Base-by-base conservation (phyloP, 2,797 vertebrate genomes). In the Harpagifer antarcticus region DNA sequence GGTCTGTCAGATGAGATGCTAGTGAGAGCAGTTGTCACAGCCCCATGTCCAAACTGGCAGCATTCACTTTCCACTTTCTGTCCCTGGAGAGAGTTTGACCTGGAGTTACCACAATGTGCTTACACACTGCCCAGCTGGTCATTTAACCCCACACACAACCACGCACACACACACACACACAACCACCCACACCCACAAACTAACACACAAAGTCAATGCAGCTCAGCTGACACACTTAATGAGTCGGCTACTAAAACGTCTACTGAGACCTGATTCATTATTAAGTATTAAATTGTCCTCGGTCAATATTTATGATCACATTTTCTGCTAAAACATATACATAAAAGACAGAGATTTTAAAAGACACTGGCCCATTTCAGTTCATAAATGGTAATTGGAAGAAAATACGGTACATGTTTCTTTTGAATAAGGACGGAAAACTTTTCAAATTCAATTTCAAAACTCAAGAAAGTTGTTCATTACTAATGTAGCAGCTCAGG, bases 1-100 rank as follows among this genome's bases (percentile, higher is more conserved):
- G 76, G 83, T 83, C 69, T 79, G 90, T 91, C 87, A 91, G 86
- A 78, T 79, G 87, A 92, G 89, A 87, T 76, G 84, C 78, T 84
- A 92, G 79, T 92, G 89, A 92, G 81, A 91, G 88, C 88, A 87
- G 91, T 91, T 91, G 92, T 93, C 88, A 86, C 60, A 81, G 86
- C 78, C 82, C 56, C 14, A 63, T 82, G 88, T 88, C 83, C 85
- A 89, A 87, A 88, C 86, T 91, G 90, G 91, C 91, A 93, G 78
- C 80, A 68, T 83, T 93, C 86, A 88, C 89, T 90, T 92, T 89
- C 92, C 91, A 88, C 92, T 91, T 86, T 68, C 58, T 72, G 81
- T 88, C 91, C 85, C 89, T 3, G 64, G 90, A 83, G 90, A 88
- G 48, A 64, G 78, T 85, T 89, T 93, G 93, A 93, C 89, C 89